Percentiles rank a stretch among this genome's conserved stretches.
These are phyloP conservation scores for Psophia crepitans DNA, from an alignment of 2,113 vertebrate species.

Conservation along the genomic window DNA sequence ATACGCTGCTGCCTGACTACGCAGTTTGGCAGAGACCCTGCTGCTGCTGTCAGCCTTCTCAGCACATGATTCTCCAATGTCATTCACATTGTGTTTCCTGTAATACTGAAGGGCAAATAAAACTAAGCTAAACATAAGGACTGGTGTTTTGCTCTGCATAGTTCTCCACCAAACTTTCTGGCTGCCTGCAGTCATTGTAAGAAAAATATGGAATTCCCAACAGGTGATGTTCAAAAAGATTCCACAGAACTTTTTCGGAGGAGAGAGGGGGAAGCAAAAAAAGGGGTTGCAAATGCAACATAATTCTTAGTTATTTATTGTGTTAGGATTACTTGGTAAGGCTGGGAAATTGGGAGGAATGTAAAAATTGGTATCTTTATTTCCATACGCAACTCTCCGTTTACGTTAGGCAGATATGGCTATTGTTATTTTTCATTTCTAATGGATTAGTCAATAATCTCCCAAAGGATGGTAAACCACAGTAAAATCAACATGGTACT, in stretches of 20 bases:
- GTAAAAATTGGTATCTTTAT: background rate
- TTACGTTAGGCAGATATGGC: background rate
- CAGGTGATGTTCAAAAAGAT: background rate
- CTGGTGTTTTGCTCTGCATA: background rate
- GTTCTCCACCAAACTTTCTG: background rate
- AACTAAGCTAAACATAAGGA: background rate
- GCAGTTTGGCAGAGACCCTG: background rate
- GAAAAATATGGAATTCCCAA: background rate
- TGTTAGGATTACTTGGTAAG: background rate
- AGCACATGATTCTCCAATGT: background rate
- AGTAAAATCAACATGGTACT: background rate
- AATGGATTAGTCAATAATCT: background rate
- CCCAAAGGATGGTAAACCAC: background rate
- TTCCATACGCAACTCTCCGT: background rate
- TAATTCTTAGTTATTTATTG: background rate
- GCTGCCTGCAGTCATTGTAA: background rate
- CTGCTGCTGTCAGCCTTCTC: background rate
- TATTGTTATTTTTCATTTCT: background rate
- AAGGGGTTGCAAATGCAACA: background rate
- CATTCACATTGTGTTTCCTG: background rate
- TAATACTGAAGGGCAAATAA: background rate
- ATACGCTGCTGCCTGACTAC: accelerated
- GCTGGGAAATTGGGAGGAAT: background rate
- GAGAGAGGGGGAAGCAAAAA: background rate
- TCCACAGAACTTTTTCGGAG: background rate